Evolutionary conservation across 2,797 vertebrate genomes (phyloP), one percentile per base, ranked within the genome.

Genomic region (Ctenosaura bakeri): DNA sequence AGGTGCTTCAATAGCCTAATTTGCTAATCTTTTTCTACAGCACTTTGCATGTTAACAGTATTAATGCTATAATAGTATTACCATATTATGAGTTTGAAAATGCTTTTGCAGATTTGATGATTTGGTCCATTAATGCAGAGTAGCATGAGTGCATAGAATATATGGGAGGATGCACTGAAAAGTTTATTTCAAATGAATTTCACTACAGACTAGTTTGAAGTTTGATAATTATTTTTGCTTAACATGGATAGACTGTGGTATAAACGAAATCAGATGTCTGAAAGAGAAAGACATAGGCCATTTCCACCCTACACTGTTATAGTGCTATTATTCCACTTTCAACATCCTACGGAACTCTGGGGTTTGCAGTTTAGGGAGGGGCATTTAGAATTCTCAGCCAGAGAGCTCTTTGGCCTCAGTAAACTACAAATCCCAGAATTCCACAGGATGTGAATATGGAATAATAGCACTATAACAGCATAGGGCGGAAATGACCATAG

Each of bases 91-190:
- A 94, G 93, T 74, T 83, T 84, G 83, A 85, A 91, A 78, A 64
- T 89, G 91, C 38, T 92, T 94, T 93, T 95, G 38, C 83, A 95
- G 95, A 90, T 95, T 95, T 96, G 94, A 95, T 93, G 86, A 88
- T 90, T 87, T 86, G 78, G 94, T 74, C 79, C 88, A 90, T 89
- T 62, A 92, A 87, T 92, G 89, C 74, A 82, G 64, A 94, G 74
- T 35, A 35, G 92, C 91, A 92, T 94, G 90, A 93, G 91, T 32
- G 54, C 71, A 26, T 38, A 62, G 90, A 87, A 20, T 35, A 90
- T 85, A 88, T 86, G 86, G 92, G 93, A 89, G 92, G 92, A 90
- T 89, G 88, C 85, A 88, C 52, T 89, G 80, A 84, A 50, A 76
- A 64, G 35, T 22, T 74, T 29, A 42, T 77, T 74, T 79, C n/a